These are phyloP conservation scores for Lampris megalopsis DNA, from an alignment of 2,113 vertebrate species.

Conservation along the genomic window DNA sequence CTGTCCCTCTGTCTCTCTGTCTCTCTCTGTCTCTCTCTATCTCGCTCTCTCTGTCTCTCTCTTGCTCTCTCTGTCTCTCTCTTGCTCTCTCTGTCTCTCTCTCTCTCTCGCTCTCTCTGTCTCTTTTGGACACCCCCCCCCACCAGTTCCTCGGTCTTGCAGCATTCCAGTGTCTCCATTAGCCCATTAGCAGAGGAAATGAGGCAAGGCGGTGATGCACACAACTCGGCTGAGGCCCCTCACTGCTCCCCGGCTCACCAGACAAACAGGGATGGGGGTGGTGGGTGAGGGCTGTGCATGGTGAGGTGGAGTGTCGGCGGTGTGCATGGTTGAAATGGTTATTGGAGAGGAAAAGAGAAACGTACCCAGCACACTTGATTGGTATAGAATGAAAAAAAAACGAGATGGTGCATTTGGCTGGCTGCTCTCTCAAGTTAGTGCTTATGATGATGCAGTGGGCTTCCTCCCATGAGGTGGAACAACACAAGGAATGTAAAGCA, in stretches of 20 bases:
- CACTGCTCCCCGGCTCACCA: conserved; percentile 67
- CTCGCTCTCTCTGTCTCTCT: too few relatives aligned
- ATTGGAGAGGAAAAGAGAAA: conserved; percentile 34
- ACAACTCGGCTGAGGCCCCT: conserved; percentile 57
- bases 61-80: too few relatives aligned
- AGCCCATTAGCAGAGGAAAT: conserved; percentile 72
- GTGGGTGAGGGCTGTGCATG: conserved; percentile 3
- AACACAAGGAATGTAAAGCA: conserved; percentile 36
- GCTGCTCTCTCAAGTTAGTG: not conserved
- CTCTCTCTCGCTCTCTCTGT: too few relatives aligned
- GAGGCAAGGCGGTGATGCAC: conserved; percentile 60
- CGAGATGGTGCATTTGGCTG: not conserved
- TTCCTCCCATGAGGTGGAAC: conserved; percentile 24
- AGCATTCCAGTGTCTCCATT: too few relatives aligned
- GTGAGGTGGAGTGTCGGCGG: conserved; percentile 9
- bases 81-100: too few relatives aligned
- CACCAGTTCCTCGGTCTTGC: not conserved
- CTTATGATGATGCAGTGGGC: conserved; percentile 42
- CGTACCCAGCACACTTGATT: conserved; percentile 21
- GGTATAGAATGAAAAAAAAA: conserved; percentile 11
- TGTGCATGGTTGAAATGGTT: not conserved
- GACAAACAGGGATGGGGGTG: conserved; percentile 33
- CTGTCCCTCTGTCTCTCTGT: conserved; percentile 47
- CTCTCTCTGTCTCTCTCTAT: not conserved
- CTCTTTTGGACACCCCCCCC: not conserved